These are phyloP conservation scores for Eciton burchellii DNA, from an alignment of 1,140 invertebrate species.

Conservation along the genomic window DNA sequence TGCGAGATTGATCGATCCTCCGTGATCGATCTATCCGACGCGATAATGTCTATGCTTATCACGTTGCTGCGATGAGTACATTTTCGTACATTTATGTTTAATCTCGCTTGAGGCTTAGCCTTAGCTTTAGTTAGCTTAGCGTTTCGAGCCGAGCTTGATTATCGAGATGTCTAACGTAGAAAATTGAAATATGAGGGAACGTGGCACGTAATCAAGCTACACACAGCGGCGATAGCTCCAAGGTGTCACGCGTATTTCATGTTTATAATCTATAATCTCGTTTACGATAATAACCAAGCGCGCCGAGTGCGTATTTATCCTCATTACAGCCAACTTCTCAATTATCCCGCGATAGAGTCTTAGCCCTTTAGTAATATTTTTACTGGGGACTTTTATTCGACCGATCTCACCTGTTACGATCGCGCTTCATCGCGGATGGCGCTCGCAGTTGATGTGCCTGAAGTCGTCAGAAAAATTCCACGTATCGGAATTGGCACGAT, in stretches of 20 bases:
- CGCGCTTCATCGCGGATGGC: constrained; percentile 31
- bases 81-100: too few relatives aligned
- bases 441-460: background rate
- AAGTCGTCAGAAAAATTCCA: constrained; percentile 33
- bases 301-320: constrained; percentile 21
- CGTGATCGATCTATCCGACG: too few relatives aligned
- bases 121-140: too few relatives aligned
- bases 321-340: constrained; percentile 41
- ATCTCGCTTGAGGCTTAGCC: too few relatives aligned
- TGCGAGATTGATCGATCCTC: too few relatives aligned
- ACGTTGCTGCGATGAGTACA: too few relatives aligned
- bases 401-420: constrained; percentile 15
- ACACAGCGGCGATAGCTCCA: background rate
- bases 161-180: background rate
- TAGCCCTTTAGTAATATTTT: constrained; percentile 55
- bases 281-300: constrained; percentile 13
- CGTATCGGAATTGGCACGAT: background rate
- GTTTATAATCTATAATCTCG: too few relatives aligned
- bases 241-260: constrained; percentile 18
- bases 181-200: background rate
- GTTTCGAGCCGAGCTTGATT: too few relatives aligned
- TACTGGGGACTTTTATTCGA: constrained; percentile 41
- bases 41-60: too few relatives aligned
- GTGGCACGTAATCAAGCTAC: background rate
- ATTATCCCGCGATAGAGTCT: constrained; percentile 64